phyloP scores from a whole-genome alignment of 2,113 vertebrate species.

The Stegostoma tigrinum region DNA sequence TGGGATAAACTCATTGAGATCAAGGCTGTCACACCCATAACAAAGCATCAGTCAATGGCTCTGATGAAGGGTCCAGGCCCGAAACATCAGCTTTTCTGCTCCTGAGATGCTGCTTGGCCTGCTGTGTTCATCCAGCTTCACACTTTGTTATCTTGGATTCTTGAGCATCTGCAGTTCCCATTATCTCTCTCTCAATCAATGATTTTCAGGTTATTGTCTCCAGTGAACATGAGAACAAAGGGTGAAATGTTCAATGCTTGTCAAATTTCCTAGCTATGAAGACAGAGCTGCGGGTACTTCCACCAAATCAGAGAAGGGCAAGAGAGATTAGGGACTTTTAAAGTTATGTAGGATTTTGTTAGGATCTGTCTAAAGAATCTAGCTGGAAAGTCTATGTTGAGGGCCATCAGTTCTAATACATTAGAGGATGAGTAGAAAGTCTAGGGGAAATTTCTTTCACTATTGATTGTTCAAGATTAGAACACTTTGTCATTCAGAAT shows the following conservation, averaged over 20 bases:
- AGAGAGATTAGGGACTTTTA: neutral
- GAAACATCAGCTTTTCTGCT: too few relatives aligned
- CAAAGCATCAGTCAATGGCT: too few relatives aligned
- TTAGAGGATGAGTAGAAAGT: neutral
- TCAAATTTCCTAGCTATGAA: neutral
- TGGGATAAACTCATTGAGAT: neutral
- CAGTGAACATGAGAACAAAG: neutral
- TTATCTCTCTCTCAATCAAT: too few relatives aligned
- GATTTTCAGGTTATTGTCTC: neutral
- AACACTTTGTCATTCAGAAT: neutral
- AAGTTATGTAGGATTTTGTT: neutral
- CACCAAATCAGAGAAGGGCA: neutral
- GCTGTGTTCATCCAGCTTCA: too few relatives aligned
- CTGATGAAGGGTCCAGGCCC: too few relatives aligned
- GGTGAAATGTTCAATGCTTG: neutral
- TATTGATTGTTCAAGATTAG: neutral
- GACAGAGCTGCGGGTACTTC: neutral
- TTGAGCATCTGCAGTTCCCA: too few relatives aligned
- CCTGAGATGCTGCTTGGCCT: too few relatives aligned
- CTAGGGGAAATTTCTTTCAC: neutral
- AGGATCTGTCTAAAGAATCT: neutral
- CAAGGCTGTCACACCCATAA: neutral
- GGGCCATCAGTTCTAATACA: neutral
- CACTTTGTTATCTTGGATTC: too few relatives aligned
- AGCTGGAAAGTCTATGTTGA: neutral